phyloP scores from a whole-genome alignment of 2,888 invertebrate species.

The Drosophila aldrichi region DNA sequence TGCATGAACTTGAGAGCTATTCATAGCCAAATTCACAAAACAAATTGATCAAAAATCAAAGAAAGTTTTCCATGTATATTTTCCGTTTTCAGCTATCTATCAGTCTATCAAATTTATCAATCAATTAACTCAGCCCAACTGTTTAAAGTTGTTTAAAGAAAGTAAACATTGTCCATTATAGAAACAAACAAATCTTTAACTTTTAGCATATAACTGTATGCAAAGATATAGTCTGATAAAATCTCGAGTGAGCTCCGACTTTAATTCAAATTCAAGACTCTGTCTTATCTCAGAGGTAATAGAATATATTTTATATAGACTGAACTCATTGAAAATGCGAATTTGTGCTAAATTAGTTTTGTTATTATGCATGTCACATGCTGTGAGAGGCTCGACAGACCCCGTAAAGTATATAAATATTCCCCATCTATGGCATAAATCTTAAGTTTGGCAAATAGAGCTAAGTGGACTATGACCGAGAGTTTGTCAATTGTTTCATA shows the following conservation, averaged over 20 bases:
- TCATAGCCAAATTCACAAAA: not conserved
- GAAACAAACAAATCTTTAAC: not conserved
- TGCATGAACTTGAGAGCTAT: constrained; percentile 21
- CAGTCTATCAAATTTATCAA: not conserved
- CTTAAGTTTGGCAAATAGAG: too few relatives aligned
- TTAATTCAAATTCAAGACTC: too few relatives aligned
- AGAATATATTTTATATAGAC: not conserved
- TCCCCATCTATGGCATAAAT: too few relatives aligned
- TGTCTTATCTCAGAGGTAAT: not conserved
- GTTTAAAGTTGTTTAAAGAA: not conserved
- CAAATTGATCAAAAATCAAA: not conserved
- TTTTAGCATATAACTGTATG: not conserved
- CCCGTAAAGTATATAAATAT: not conserved
- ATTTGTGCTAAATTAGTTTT: not conserved
- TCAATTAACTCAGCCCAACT: not conserved
- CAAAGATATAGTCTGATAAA: not conserved
- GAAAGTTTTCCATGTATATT: not conserved
- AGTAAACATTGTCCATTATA: not conserved
- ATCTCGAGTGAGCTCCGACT: too few relatives aligned
- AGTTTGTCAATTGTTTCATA: too few relatives aligned
- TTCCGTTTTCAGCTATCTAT: not conserved
- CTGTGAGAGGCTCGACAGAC: not conserved
- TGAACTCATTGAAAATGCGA: not conserved
- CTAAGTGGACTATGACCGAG: too few relatives aligned
- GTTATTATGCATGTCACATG: not conserved